These are phyloP conservation scores for Scalopus aquaticus DNA, from an alignment of 2,113 vertebrate species.

Conservation along the genomic window DNA sequence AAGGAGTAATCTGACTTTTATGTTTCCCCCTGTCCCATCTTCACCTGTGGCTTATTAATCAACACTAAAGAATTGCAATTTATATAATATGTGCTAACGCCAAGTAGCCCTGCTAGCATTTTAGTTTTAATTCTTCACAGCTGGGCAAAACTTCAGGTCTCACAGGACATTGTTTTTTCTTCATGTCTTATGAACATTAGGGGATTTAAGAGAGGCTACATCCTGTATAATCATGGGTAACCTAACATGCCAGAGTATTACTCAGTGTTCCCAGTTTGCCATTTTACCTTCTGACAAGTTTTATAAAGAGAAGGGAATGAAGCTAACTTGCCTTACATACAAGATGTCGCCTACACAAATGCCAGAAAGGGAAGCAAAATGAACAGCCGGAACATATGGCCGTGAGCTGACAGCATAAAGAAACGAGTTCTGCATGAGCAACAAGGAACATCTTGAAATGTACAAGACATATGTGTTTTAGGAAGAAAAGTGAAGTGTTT, in stretches of 20 bases:
- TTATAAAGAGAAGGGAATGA: conserved; percentile 78
- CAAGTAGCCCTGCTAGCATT: not conserved
- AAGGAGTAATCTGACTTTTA: not conserved
- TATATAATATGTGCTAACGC: not conserved
- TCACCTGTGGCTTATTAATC: conserved; percentile 28
- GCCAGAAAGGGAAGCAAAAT: conserved; percentile 82
- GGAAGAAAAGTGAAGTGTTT: conserved; percentile 88
- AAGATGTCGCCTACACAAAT: conserved; percentile 84
- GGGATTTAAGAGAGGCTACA: not conserved
- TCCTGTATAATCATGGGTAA: not conserved
- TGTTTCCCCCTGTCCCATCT: not conserved
- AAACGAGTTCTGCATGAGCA: conserved; percentile 83
- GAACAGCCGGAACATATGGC: conserved; percentile 86
- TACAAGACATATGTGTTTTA: conserved; percentile 89
- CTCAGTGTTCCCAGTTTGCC: conserved; percentile 68
- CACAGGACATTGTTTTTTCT: not conserved
- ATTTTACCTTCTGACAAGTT: conserved; percentile 82
- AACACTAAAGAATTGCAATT: not conserved
- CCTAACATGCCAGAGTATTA: conserved; percentile 4
- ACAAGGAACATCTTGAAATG: conserved; percentile 88
- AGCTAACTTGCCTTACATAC: conserved; percentile 77
- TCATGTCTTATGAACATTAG: not conserved
- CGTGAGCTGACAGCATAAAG: conserved; percentile 82
- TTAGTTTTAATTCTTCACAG: not conserved
- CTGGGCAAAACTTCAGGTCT: not conserved